Evolutionary conservation across 2,113 vertebrate species (phyloP).

Genomic region (Callithrix jacchus): DNA sequence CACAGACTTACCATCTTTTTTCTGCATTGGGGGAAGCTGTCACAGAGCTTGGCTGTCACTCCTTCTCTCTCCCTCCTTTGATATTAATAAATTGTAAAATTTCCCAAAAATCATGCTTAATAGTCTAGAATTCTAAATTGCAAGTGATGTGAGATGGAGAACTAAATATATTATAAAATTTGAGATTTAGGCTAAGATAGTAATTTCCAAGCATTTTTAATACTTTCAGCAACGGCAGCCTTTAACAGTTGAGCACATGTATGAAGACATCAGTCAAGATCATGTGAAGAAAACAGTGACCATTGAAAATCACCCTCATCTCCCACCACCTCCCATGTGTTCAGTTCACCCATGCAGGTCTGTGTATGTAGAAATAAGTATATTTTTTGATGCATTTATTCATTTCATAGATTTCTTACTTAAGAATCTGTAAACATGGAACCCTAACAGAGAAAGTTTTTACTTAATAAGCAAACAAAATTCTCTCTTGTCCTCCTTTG

Average conservation of each 20-base stretch:
- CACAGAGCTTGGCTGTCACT: not conserved
- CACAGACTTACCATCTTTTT: not conserved
- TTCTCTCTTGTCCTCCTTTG: constrained; percentile 36
- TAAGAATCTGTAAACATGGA: not conserved
- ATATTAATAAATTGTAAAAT: not conserved
- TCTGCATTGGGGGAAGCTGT: not conserved
- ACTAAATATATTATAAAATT: not conserved
- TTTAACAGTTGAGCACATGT: constrained; percentile 97
- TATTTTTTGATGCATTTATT: not conserved
- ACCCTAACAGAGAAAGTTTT: not conserved
- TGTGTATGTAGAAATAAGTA: not conserved
- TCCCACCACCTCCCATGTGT: constrained; percentile 98
- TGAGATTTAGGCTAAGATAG: not conserved
- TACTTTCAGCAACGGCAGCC: constrained; percentile 92
- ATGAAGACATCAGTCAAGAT: constrained; percentile 99
- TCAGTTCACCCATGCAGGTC: constrained; percentile 99
- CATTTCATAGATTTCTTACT: not conserved
- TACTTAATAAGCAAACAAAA: constrained; percentile 1
- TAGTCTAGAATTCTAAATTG: constrained; percentile 38
- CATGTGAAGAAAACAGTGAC: constrained; percentile 99
- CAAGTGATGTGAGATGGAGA: not conserved
- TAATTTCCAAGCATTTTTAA: constrained; percentile 49
- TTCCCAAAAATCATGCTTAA: not conserved
- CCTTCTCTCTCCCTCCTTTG: not conserved
- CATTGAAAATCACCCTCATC: constrained; percentile 97